These are phyloP conservation scores for Hemibates koningsi DNA, from an alignment of 2,113 vertebrate species.

Conservation along the genomic window DNA sequence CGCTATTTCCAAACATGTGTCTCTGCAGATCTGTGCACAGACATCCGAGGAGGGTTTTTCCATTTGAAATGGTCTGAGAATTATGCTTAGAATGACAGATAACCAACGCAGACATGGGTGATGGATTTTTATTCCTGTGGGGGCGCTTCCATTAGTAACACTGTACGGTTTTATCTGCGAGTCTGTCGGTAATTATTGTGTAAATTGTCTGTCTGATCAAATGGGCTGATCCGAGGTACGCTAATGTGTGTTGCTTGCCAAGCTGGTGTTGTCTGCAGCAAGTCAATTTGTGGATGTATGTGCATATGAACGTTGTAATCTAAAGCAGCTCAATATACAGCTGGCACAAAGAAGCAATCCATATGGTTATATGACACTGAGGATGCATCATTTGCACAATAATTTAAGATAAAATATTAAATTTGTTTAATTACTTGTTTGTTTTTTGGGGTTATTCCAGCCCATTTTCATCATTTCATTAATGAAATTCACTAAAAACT, in stretches of 20 bases:
- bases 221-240: not conserved
- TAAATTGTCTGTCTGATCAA: constrained; percentile 2
- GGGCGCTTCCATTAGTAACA: not conserved
- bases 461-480: not conserved
- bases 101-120: not conserved
- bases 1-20: not conserved
- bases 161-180: not conserved
- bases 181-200: not conserved
- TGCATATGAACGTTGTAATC: not conserved
- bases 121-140: not conserved
- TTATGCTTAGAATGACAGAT: not conserved
- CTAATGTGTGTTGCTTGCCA: not conserved
- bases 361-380: not conserved
- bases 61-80: not conserved
- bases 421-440: rapidly evolving
- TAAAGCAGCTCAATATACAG: not conserved
- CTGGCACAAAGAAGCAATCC: not conserved
- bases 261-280: not conserved
- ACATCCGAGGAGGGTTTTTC: not conserved
- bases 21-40: not conserved
- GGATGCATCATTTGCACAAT: not conserved
- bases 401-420: not conserved
- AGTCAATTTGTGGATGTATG: not conserved
- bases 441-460: not conserved
- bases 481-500: not conserved